phyloP scores from a whole-genome alignment of 1,140 invertebrate genomes.

The Telenomus remus region DNA sequence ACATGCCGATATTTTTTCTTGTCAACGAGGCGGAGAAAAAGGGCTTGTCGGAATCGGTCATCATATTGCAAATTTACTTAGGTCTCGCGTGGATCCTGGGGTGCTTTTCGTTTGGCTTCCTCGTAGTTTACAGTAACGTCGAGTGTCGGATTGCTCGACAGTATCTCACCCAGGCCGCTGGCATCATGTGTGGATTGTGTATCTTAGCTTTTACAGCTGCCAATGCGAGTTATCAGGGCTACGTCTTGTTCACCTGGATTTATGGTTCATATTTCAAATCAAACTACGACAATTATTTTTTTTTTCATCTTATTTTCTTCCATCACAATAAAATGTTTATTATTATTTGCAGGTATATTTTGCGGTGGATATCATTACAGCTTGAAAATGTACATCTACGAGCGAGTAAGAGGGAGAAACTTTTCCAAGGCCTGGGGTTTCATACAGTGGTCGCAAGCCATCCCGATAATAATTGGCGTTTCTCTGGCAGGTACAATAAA shows the following conservation, averaged over 20 bases:
- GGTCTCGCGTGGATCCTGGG: slow-evolving; percentile 89
- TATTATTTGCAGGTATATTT: slow-evolving; percentile 78
- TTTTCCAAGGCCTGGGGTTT: slow-evolving; percentile 93
- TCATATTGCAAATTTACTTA: slow-evolving; percentile 86
- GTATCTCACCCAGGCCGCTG: slow-evolving; percentile 86
- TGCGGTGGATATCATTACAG: slow-evolving; percentile 91
- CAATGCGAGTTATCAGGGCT: slow-evolving; percentile 85
- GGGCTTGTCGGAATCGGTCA: slow-evolving; percentile 81
- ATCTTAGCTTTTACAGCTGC: slow-evolving; percentile 89
- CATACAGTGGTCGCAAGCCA: slow-evolving; percentile 90
- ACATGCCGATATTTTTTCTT: slow-evolving; percentile 90
- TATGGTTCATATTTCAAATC: too few species aligned
- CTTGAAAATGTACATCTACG: slow-evolving; percentile 92
- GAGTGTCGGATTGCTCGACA: slow-evolving; percentile 91
- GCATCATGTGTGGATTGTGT: slow-evolving; percentile 86
- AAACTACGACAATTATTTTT: slow-evolving; percentile 52
- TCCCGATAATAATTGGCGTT: slow-evolving; percentile 89
- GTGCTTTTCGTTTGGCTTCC: slow-evolving; percentile 85
- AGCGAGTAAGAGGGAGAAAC: slow-evolving; percentile 87
- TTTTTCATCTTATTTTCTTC: not conserved
- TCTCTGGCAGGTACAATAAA: slow-evolving; percentile 83
- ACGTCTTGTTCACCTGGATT: slow-evolving; percentile 89
- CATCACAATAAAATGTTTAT: not conserved
- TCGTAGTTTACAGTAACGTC: slow-evolving; percentile 87
- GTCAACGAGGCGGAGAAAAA: slow-evolving; percentile 85